phyloP scores from a whole-genome alignment of 2,113 vertebrate species.

The Telmatochromis brichardi region DNA sequence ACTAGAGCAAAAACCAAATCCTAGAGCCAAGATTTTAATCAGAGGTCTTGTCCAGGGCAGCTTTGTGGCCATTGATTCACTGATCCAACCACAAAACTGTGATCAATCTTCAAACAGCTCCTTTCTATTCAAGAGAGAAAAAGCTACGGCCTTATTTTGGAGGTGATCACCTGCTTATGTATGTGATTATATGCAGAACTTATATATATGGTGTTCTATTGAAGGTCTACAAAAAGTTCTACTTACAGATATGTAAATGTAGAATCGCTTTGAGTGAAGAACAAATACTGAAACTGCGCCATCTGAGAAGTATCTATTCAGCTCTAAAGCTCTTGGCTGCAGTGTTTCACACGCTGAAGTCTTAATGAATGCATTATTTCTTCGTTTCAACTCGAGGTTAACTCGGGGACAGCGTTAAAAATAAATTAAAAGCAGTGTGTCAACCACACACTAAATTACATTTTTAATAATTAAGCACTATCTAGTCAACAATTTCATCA shows the following conservation, averaged over 20 bases:
- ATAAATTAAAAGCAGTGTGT: background rate
- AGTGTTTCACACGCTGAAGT: background rate
- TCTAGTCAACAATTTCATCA: slow-evolving; percentile 12
- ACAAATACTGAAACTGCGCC: background rate
- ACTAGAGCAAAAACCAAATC: background rate
- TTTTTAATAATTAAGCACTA: slow-evolving; percentile 23
- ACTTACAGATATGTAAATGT: background rate
- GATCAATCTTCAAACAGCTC: background rate
- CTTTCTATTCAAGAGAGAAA: background rate
- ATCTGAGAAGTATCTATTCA: background rate
- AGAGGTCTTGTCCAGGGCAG: background rate
- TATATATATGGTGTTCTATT: background rate
- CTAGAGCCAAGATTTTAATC: background rate
- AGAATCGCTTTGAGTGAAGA: background rate
- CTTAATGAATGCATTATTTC: background rate
- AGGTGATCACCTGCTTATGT: background rate
- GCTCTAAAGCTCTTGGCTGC: background rate
- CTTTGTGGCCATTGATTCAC: background rate
- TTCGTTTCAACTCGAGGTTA: background rate
- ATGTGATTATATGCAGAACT: background rate
- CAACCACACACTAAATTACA: background rate
- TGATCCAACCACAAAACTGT: background rate
- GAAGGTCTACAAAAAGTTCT: background rate
- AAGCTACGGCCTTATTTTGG: background rate
- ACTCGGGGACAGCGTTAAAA: background rate